phyloP scores from a whole-genome alignment of 2,797 vertebrate species.

The Mionectes olivaceus region DNA sequence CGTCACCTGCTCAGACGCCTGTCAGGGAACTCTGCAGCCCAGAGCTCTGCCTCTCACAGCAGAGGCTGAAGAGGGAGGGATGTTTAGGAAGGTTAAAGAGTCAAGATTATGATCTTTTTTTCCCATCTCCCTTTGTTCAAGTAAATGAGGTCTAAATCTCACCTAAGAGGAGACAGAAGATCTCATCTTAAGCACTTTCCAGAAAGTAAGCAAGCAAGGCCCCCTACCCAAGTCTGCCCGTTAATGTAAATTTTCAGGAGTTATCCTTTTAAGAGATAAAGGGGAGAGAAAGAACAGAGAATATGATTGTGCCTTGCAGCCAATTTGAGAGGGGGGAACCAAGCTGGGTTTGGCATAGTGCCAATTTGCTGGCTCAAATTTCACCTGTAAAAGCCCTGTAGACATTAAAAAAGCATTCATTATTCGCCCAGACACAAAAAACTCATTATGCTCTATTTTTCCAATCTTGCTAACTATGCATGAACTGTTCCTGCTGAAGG shows the following conservation, averaged over 20 bases:
- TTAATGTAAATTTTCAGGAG: conserved; percentile 45
- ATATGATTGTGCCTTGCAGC: conserved; percentile 54
- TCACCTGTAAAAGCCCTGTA: conserved; percentile 60
- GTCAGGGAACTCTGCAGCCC: not conserved
- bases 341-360: conserved; percentile 3
- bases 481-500: conserved; percentile 21
- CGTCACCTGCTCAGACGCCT: not conserved
- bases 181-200: not conserved
- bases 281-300: conserved; percentile 42
- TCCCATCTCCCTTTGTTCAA: not conserved
- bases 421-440: conserved; percentile 63
- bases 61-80: not conserved
- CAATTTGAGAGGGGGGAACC: not conserved
- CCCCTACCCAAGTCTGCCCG: not conserved
- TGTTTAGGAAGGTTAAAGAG: not conserved
- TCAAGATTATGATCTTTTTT: not conserved
- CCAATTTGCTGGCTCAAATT: conserved; percentile 47
- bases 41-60: not conserved
- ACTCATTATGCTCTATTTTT: conserved; percentile 54
- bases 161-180: conserved; percentile 28
- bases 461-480: conserved; percentile 37
- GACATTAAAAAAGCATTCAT: conserved; percentile 63
- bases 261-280: conserved; percentile 69
- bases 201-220: not conserved
- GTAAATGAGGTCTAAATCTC: not conserved